Percentiles rank a stretch among this genome's conserved stretches.
phyloP scores from a whole-genome alignment of 2,888 invertebrate species.

The Lamproptera curius region DNA sequence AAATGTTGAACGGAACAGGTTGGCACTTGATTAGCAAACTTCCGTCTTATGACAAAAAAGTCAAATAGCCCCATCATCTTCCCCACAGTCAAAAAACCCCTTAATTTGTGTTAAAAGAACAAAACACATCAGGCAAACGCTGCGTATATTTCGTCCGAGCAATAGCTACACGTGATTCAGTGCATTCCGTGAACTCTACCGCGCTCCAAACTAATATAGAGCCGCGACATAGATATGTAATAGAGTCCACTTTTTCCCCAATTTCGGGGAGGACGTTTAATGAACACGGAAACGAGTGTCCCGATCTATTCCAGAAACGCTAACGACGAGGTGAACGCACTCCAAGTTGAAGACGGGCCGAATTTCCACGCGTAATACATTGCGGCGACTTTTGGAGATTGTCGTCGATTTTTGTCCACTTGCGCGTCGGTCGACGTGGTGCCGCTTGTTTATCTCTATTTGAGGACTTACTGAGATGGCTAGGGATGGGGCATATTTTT shows the following conservation, averaged over 20 bases:
- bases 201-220: background rate
- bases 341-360: conserved; percentile 76
- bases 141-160: too few relatives aligned
- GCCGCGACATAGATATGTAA: too few relatives aligned
- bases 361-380: too few relatives aligned
- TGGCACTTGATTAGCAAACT: too few relatives aligned
- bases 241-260: conserved; percentile 2
- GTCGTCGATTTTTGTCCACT: conserved; percentile 17
- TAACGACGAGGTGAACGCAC: conserved; percentile 61
- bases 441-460: conserved; percentile 49
- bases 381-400: conserved; percentile 51
- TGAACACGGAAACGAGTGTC: conserved; percentile 61
- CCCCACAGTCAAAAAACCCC: too few relatives aligned
- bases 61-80: too few relatives aligned
- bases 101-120: too few relatives aligned
- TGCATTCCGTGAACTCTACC: too few relatives aligned
- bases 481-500: conserved; percentile 23
- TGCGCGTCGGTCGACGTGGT: conserved; percentile 36
- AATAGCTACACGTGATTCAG: too few relatives aligned
- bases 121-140: too few relatives aligned
- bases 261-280: conserved; percentile 13
- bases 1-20: too few relatives aligned
- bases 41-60: too few relatives aligned
- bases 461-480: conserved; percentile 28
- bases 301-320: conserved; percentile 57